Base-by-base conservation (phyloP, 2,888 invertebrate species). In the Dugesia japonica region DNA sequence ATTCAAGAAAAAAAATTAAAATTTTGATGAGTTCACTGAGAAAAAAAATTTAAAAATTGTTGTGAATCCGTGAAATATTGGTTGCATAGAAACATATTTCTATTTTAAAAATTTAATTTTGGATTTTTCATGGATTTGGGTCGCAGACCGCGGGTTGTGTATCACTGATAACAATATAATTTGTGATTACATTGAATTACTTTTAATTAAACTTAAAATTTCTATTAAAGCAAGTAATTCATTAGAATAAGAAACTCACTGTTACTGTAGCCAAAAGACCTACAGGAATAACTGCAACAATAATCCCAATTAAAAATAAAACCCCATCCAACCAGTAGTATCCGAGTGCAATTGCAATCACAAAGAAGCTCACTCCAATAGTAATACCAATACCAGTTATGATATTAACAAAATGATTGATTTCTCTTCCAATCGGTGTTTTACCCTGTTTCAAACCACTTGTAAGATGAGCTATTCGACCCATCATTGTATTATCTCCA, bases 251-350 rank as follows among this genome's bases (percentile, higher is more conserved):
- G 13, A 9, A 56, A 56, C 95, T 97, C 81, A 89, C 97, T 78
- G 97, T 98, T 80, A 98, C 97, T 80, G 97, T 98, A 80, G 97
- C 97, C 81, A 98, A 88, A 42, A 97, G 88, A 87, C 97, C 95
- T 88, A 98, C 97, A 71, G 97, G 97, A 81, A 98, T 97, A 87
- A 98, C 98, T 80, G 97, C 98, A 80, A 98, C 97, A 87, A 98
- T 98, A 86, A 98, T 97, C 78, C 97, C 97, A 85, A 98, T 98
- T 78, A 86, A 81, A 89, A 98, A 98, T 86, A 98, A 94, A 81
- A 97, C 95, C 83, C 97, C 95, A 85, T 97, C 97, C 82, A 98
- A 88, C 95, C 95, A 97, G 86, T 94, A 92, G 87, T 98, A 98
- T 82, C 94, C 94, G 81, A 98, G 89, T 83, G 94, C 82, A 86